phyloP scores from a whole-genome alignment of 2,888 invertebrate species.

The Dicyrtomina minuta region DNA sequence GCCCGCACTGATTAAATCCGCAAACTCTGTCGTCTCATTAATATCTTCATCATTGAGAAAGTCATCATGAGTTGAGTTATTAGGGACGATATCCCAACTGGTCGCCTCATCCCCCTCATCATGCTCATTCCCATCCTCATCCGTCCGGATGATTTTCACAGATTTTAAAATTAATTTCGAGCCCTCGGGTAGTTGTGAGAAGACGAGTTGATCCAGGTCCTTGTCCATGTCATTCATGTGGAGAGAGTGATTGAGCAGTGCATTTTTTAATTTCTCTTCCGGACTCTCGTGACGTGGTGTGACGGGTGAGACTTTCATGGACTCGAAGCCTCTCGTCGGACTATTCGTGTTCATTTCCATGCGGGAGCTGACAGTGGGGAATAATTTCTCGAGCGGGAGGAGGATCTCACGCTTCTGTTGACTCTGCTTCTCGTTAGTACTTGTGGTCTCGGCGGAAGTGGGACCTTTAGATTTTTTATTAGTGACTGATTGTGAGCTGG shows the following conservation, averaged over 20 bases:
- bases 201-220: conserved; percentile 51
- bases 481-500: too few species aligned
- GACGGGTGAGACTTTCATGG: neutral
- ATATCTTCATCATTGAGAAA: conserved; percentile 19
- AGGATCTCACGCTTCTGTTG: conserved; percentile 24
- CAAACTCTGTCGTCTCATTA: conserved; percentile 10
- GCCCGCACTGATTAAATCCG: conserved; percentile 24
- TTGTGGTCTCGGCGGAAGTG: too few species aligned
- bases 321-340: neutral
- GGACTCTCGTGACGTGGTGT: neutral
- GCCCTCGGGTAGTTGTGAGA: conserved; percentile 51
- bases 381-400: conserved; percentile 38
- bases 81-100: conserved; percentile 44
- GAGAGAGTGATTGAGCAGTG: conserved; percentile 47
- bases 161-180: conserved; percentile 49
- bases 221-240: conserved; percentile 45
- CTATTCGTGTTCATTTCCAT: neutral
- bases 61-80: conserved; percentile 37
- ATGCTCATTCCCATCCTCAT: conserved; percentile 50
- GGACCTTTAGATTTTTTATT: too few species aligned
- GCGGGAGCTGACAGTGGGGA: conserved; percentile 10
- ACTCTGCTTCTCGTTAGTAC: neutral
- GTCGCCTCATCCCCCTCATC: conserved; percentile 36
- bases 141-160: conserved; percentile 52
- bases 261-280: conserved; percentile 30